phyloP scores from a whole-genome alignment of 2,113 vertebrate genomes.

The Myotis davidii region DNA sequence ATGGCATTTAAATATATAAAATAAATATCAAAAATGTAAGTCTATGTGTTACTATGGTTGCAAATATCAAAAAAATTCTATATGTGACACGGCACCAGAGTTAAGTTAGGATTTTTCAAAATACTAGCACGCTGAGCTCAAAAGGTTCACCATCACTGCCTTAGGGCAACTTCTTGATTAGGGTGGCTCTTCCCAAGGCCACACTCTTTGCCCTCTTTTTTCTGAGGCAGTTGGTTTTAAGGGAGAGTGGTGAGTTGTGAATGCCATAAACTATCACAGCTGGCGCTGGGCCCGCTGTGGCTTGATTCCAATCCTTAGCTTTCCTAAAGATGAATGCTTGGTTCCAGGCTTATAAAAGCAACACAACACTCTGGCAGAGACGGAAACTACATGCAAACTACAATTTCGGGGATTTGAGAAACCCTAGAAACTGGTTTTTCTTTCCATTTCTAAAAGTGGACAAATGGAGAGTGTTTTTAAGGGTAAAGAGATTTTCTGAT shows the following conservation, averaged over 20 bases:
- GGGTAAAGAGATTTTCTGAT: slow-evolving; percentile 40
- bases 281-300: neutral
- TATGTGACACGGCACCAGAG: too few species aligned
- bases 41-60: too few species aligned
- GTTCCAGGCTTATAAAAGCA: slow-evolving; percentile 55
- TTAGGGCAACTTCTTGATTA: neutral
- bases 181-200: neutral
- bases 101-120: too few species aligned
- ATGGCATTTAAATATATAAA: too few species aligned
- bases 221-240: neutral
- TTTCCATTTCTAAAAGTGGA: slow-evolving; percentile 44
- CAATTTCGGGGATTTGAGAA: slow-evolving; percentile 40
- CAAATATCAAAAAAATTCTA: too few species aligned
- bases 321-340: slow-evolving; percentile 17
- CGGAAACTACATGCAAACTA: slow-evolving; percentile 33
- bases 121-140: too few species aligned
- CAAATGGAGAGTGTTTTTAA: slow-evolving; percentile 46
- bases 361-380: slow-evolving; percentile 17
- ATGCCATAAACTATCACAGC: neutral
- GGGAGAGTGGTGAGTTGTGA: slow-evolving; percentile 32
- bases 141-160: neutral
- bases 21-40: too few species aligned
- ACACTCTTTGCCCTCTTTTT: neutral
- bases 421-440: slow-evolving; percentile 44
- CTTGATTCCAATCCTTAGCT: slow-evolving; percentile 36